phyloP scores from a whole-genome alignment of 2,797 vertebrate species.

The Zenarchopterus dispar region DNA sequence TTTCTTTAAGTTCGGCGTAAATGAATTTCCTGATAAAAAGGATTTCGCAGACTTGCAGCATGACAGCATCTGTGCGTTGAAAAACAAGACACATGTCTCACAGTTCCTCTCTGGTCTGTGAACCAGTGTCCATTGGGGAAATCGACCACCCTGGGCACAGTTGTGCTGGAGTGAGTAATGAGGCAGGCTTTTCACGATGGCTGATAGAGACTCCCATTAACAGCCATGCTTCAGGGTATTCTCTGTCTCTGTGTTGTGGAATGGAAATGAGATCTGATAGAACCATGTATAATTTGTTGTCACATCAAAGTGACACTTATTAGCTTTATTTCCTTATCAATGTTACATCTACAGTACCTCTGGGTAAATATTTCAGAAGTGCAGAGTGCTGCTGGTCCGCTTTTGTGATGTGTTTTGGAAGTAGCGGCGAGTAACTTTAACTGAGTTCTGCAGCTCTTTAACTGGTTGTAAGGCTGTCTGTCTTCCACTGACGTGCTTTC shows the following conservation, averaged over 20 bases:
- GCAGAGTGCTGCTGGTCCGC: slow-evolving; percentile 37
- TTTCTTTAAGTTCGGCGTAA: slow-evolving; percentile 16
- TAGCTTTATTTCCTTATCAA: slow-evolving; percentile 81
- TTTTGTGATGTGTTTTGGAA: slow-evolving; percentile 45
- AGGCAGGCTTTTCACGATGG: slow-evolving; percentile 76
- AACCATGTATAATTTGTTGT: slow-evolving; percentile 82
- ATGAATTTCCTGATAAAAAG: slow-evolving; percentile 44
- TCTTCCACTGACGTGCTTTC: slow-evolving; percentile 52
- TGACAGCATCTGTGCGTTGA: slow-evolving; percentile 61
- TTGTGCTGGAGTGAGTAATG: slow-evolving; percentile 82
- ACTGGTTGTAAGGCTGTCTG: slow-evolving; percentile 34
- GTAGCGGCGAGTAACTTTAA: slow-evolving; percentile 51
- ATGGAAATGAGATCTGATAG: slow-evolving; percentile 82
- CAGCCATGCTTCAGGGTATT: slow-evolving; percentile 80
- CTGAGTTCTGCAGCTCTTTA: slow-evolving; percentile 48
- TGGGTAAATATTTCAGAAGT: slow-evolving; percentile 70
- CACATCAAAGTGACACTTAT: slow-evolving; percentile 84
- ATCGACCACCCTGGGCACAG: slow-evolving; percentile 78
- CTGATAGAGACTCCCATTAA: slow-evolving; percentile 82
- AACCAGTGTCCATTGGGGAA: slow-evolving; percentile 71
- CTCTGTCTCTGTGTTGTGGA: slow-evolving; percentile 71
- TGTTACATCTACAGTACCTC: slow-evolving; percentile 75
- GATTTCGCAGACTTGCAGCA: slow-evolving; percentile 54
- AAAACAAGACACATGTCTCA: slow-evolving; percentile 60
- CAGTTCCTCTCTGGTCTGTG: slow-evolving; percentile 68